phyloP scores from a whole-genome alignment of 2,113 vertebrate species.

The Herpailurus yagouaroundi region DNA sequence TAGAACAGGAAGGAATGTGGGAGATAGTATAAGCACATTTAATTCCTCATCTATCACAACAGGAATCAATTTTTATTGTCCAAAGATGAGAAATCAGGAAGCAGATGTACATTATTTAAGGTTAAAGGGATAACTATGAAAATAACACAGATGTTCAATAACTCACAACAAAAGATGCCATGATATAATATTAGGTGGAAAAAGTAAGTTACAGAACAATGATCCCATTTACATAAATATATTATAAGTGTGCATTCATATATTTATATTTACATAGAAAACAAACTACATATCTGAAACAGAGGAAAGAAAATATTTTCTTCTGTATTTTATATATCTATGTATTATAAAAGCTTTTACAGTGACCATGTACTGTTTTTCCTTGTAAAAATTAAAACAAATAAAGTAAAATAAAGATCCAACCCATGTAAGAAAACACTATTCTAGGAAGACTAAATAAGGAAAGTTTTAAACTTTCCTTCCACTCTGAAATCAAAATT shows the following conservation, averaged over 20 bases:
- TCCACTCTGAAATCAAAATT: not conserved
- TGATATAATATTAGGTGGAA: not conserved
- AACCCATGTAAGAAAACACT: conserved; percentile 38
- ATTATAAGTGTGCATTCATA: not conserved
- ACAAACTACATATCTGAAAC: not conserved
- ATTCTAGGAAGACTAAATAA: not conserved
- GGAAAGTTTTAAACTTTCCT: not conserved
- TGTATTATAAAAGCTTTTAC: not conserved
- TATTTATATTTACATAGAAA: not conserved
- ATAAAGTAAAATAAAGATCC: conserved; percentile 23
- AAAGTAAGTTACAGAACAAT: not conserved
- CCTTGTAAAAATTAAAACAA: not conserved
- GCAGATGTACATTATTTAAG: not conserved
- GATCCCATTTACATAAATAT: not conserved
- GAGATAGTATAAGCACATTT: not conserved
- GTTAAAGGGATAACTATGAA: not conserved
- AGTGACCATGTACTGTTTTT: not conserved
- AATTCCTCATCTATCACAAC: not conserved
- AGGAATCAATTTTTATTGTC: not conserved
- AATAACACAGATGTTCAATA: not conserved
- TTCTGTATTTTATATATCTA: not conserved
- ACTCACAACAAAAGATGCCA: not conserved
- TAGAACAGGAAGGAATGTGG: not conserved
- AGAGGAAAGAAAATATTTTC: not conserved
- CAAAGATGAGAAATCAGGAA: not conserved